Evolutionary conservation across 2,797 vertebrate genomes (phyloP), one percentile per base, ranked within the genome.

Genomic region (Microhierax caerulescens): DNA sequence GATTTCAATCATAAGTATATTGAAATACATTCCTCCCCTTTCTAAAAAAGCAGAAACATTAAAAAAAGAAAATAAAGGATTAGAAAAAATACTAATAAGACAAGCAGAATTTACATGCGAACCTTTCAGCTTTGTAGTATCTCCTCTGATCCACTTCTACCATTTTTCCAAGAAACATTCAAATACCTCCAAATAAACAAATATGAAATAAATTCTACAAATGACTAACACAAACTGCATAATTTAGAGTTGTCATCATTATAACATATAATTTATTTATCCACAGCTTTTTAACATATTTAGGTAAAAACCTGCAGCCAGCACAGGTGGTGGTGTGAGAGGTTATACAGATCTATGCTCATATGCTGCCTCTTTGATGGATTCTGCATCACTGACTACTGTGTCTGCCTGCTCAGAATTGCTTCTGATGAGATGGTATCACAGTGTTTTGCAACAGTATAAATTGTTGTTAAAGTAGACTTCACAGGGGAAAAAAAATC

Each of bases 331-430:
- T 50, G 45, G 51, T 85, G 72, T 67, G 73, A 95, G 77, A 82
- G 36, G 57, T 23, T 82, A 47, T 36, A 37, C 18, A n/a, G 8
- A 56, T 32, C 30, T 68, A 2, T 48, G 68, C 21, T 95, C 84
- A 68, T 77, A 54, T 14, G 43, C 69, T 86, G 89, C 53, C 81
- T 90, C 78, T 89, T 53, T 83, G 81, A 90, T 85, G 82, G 70
- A 78, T 96, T 94, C 78, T 85, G 88, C 92, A 77, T 57, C 90
- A 93, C 57, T 89, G 92, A 87, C 68, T 78, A 36, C n/a, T 25
- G 37, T n/a, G 67, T 43, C 87, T 89, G 79, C 68, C 69, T 79
- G 56, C 72, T 87, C 65, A 79, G 78, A 88, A 92, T 64, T 88
- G 43, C 82, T 43, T 93, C 78, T 76, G 70, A 91, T 90, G 84